A percentile compares a stretch with the other conserved stretches of the same genome.
These are phyloP conservation scores for Drosophila watanabei DNA, from an alignment of 1,140 invertebrate genomes.

Conservation along the genomic window DNA sequence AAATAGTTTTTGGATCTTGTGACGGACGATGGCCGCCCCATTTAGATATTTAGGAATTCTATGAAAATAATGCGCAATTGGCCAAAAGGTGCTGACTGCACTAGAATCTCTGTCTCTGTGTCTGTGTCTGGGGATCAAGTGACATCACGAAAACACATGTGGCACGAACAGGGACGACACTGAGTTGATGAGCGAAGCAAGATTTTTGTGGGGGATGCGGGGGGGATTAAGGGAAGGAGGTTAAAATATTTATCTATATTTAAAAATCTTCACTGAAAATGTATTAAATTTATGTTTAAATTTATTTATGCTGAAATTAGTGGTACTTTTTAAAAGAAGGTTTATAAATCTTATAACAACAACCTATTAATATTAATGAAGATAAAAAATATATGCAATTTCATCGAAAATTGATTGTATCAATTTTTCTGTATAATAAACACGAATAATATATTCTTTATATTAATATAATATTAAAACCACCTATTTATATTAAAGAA, in stretches of 20 bases:
- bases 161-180: background rate
- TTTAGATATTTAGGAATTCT: conserved; percentile 13
- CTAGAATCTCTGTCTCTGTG: conserved; percentile 34
- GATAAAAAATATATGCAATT: background rate
- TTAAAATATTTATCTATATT: background rate
- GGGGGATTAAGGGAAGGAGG: too few relatives aligned
- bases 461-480: too few relatives aligned
- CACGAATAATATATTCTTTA: too few relatives aligned
- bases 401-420: too few relatives aligned
- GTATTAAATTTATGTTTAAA: background rate
- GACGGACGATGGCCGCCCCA: conserved; percentile 1
- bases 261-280: background rate
- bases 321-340: background rate
- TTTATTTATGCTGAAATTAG: background rate
- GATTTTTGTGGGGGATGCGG: background rate
- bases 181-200: conserved; percentile 21
- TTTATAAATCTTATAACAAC: too few relatives aligned
- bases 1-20: conserved; percentile 52
- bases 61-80: conserved; percentile 60
- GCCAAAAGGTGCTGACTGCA: conserved; percentile 32
- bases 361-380: background rate
- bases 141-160: conserved; percentile 42
- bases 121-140: conserved; percentile 30
- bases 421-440: too few relatives aligned
- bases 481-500: too few relatives aligned